A percentile compares a stretch with the other conserved stretches of the same genome.
These are phyloP conservation scores for Drosophila pseudoobscura DNA, from an alignment of 1,140 invertebrate species.

Conservation along the genomic window DNA sequence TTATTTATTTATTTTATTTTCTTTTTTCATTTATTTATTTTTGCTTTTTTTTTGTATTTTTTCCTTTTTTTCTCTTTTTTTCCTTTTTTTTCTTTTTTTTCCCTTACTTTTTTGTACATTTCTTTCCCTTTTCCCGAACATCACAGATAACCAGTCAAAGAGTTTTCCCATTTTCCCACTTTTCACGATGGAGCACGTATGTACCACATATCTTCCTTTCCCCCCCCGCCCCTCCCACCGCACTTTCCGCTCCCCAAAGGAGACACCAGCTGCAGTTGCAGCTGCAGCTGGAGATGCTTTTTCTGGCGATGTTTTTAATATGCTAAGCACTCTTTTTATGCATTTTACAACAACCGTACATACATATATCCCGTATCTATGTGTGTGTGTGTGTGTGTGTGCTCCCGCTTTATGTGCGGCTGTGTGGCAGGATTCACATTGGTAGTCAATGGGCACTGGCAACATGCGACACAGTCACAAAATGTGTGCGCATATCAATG, in stretches of 20 bases:
- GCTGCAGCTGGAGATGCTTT: constrained; percentile 29
- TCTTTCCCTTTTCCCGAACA: too few relatives aligned
- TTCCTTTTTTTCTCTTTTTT: too few relatives aligned
- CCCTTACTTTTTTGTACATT: too few relatives aligned
- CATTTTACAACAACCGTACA: constrained; percentile 58
- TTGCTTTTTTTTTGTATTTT: too few relatives aligned
- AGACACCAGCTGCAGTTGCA: constrained; percentile 37
- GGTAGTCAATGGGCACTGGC: constrained; percentile 40
- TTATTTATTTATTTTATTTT: too few relatives aligned
- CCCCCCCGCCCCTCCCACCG: too few relatives aligned
- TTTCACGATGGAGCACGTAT: too few relatives aligned
- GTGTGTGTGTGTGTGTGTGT: constrained; percentile 11
- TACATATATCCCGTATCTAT: constrained; percentile 1
- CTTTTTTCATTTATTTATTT: too few relatives aligned
- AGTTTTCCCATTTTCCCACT: too few relatives aligned
- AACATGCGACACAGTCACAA: constrained; percentile 60
- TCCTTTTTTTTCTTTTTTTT: too few relatives aligned
- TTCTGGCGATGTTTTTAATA: constrained; percentile 64
- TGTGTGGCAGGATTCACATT: constrained; percentile 42
- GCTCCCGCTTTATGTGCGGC: constrained; percentile 1
- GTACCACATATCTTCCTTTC: too few relatives aligned
- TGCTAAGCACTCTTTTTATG: constrained; percentile 69
- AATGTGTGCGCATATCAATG: constrained; percentile 61
- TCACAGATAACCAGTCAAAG: too few relatives aligned
- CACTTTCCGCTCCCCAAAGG: constrained; percentile 16